Conservation (phyloP, 2,888 invertebrate genomes). For the Ophion slaviceki region DNA sequence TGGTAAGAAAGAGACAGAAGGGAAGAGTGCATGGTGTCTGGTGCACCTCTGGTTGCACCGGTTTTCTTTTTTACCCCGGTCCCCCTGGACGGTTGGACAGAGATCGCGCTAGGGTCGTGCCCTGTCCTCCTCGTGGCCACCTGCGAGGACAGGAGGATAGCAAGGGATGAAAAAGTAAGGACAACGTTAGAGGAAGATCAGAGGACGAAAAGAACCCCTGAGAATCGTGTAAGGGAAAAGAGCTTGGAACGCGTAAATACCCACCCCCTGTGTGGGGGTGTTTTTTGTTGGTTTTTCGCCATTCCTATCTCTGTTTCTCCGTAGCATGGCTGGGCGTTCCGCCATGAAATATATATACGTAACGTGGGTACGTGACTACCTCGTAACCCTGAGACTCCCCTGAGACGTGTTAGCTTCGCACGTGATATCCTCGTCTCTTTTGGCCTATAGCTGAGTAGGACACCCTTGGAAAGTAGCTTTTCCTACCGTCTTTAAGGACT, state of each 20-base stretch:
- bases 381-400: conserved; percentile 67
- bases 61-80: conserved; percentile 20
- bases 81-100: conserved; percentile 33
- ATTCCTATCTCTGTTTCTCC: conserved; percentile 16
- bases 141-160: conserved; percentile 7
- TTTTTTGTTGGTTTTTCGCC: conserved; percentile 4
- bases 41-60: conserved; percentile 15
- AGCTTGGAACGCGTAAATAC: conserved; percentile 63
- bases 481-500: conserved; percentile 57
- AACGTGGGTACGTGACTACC: conserved; percentile 67
- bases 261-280: conserved; percentile 44
- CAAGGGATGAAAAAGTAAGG: conserved; percentile 9
- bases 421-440: conserved; percentile 73
- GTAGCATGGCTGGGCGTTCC: conserved; percentile 44
- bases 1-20: conserved; percentile 5
- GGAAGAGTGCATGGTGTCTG: conserved; percentile 22
- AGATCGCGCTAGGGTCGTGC: conserved; percentile 16
- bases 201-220: conserved; percentile 53
- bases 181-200: conserved; percentile 22
- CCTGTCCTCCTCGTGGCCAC: conserved; percentile 21
- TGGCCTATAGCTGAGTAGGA: conserved; percentile 29
- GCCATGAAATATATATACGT: conserved; percentile 48
- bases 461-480: conserved; percentile 38
- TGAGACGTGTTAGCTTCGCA: conserved; percentile 77
- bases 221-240: conserved; percentile 57